Base-by-base conservation (phyloP, 2,888 invertebrate species). In the Ormyrus thymus region DNA sequence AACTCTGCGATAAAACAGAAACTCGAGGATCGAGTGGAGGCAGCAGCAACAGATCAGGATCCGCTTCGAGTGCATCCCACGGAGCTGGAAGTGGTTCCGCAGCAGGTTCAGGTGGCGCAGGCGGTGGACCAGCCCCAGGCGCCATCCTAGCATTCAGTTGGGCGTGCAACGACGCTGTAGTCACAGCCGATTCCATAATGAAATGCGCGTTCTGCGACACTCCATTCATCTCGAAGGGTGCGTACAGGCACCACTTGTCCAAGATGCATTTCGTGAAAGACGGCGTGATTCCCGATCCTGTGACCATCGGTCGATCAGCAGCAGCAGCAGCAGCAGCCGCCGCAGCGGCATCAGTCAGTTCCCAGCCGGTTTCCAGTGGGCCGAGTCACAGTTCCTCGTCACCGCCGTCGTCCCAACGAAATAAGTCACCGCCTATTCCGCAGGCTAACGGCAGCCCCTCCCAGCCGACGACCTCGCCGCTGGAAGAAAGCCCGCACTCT, bases 181-280 rank as follows among this genome's bases (percentile, higher is more conserved):
- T 96, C 87, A 96, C 96, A 0, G 93, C 94, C 10, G 96, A 97
- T 87, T 95, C 96, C 48, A 95, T 97, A 81, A 97, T 97, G 94
- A 97, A 97, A 90, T 97, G 97, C 91, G 97, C 97, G 74, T 95
- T 97, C 87, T 97, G 97, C 92, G 97, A 97, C 91, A 97, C 97
- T 45, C 97, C 97, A 46, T 98, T 98, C 90, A 97, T 97, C 84
- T 98, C 98, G 58, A 98, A 98, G 91, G 98, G 98, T 74, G 98
- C 98, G 10, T 98, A 98, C 91, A 93, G 98, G 86, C 98, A 98
- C 90, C 98, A 98, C 88, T 91, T 98, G 85, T 97, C 97, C 66
- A 97, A 97, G 91, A 97, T 97, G 95, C 97, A 97, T 90, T 97
- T 97, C 89, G 96, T 97, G 78, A 97, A 97, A 89, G 97, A 97